Conservation (phyloP, 2,797 vertebrate genomes). For the Anabas testudineus region DNA sequence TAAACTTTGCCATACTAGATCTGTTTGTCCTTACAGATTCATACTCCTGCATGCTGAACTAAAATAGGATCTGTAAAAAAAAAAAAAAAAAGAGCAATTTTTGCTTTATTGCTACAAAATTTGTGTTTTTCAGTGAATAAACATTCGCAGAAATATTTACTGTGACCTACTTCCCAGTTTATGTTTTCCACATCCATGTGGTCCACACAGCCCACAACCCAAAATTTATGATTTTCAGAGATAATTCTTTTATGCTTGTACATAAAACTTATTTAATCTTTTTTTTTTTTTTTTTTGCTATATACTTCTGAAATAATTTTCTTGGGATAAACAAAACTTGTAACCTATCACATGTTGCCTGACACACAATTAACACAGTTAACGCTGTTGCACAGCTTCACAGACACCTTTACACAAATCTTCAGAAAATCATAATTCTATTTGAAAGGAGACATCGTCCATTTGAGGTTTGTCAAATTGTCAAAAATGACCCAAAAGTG, state of each 20-base stretch:
- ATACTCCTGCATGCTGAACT: conserved; percentile 48
- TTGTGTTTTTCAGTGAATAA: conserved; percentile 20
- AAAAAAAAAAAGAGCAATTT: conserved; percentile 16
- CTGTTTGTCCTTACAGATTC: conserved; percentile 65
- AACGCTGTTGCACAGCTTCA: neutral
- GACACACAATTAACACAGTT: neutral
- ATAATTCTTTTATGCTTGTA: neutral
- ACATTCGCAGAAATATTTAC: neutral
- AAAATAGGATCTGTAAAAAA: conserved; percentile 31
- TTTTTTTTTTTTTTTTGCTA: too few relatives aligned
- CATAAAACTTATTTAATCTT: neutral
- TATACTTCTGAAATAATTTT: too few relatives aligned
- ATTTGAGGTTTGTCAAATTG: too few relatives aligned
- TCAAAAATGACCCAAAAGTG: too few relatives aligned
- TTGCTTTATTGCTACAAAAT: conserved; percentile 36
- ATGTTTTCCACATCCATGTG: neutral
- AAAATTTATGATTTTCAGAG: neutral
- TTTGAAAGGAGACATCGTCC: too few relatives aligned
- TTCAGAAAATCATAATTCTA: too few relatives aligned
- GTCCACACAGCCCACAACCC: too few relatives aligned
- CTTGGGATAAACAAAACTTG: too few relatives aligned
- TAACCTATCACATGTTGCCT: neutral
- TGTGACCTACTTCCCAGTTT: neutral
- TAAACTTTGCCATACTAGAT: conserved; percentile 66
- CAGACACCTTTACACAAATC: too few relatives aligned